A percentile compares a stretch with the other conserved stretches of the same genome.
Conservation (phyloP, 2,797 vertebrate genomes). For the Atherinosoma microstoma region DNA sequence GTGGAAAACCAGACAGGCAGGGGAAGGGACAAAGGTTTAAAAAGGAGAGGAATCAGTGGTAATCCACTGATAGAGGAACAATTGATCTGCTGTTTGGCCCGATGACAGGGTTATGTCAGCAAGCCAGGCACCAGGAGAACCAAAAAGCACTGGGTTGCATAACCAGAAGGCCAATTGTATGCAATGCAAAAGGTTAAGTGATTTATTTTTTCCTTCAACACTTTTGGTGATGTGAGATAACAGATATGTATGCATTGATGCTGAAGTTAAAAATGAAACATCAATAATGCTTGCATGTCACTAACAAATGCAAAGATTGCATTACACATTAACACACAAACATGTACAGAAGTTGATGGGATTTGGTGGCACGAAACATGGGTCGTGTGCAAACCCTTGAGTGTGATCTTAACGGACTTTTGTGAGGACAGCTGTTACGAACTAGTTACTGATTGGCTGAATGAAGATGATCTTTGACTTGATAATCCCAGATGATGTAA, state of each 20-base stretch:
- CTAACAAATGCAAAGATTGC: conserved; percentile 20
- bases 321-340: conserved; percentile 20
- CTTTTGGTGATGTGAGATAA: conserved; percentile 28
- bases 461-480: conserved; percentile 52
- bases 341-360: conserved; percentile 42
- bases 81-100: conserved; percentile 80
- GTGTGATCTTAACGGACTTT: conserved; percentile 39
- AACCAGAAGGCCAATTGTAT: conserved; percentile 54
- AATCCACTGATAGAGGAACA: conserved; percentile 81
- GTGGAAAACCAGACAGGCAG: conserved; percentile 78
- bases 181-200: conserved; percentile 32
- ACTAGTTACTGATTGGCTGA: conserved; percentile 61
- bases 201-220: conserved; percentile 47
- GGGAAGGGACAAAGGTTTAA: conserved; percentile 73
- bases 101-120: conserved; percentile 81
- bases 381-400: conserved; percentile 19
- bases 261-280: conserved; percentile 34
- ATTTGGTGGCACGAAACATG: conserved; percentile 51
- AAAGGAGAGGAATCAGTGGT: conserved; percentile 78
- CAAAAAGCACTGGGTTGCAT: conserved; percentile 71
- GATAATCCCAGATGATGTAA: conserved; percentile 69
- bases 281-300: conserved; percentile 20
- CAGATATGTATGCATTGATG: conserved; percentile 28
- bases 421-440: conserved; percentile 64
- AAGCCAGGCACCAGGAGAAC: conserved; percentile 50